Conservation (phyloP, 1,140 invertebrate species). For the Thereuonema tuberculata region DNA sequence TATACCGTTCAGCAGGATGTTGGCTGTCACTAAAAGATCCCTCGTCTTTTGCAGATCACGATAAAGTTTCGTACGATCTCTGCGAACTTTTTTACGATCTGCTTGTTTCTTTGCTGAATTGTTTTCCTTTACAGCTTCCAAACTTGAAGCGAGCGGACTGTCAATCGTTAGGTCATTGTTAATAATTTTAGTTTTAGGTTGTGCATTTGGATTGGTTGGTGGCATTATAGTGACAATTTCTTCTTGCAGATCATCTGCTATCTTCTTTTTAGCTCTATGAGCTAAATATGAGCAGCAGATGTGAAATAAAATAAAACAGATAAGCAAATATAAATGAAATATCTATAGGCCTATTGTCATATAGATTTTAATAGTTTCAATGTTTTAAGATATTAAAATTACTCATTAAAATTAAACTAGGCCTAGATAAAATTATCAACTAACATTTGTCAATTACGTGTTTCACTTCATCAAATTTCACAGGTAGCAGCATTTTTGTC, state of each 20-base stretch:
- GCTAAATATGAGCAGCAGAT: background rate
- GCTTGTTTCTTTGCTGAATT: background rate
- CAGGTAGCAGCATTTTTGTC: too few species aligned
- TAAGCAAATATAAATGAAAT: background rate
- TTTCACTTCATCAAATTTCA: too few species aligned
- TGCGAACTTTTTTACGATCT: background rate
- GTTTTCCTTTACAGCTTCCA: background rate
- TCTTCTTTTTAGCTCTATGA: background rate
- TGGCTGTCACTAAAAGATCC: too few species aligned
- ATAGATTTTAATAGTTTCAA: too few species aligned
- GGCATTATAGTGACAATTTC: background rate
- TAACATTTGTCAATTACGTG: too few species aligned
- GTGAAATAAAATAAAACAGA: too few species aligned
- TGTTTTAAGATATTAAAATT: background rate
- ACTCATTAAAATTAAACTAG: too few species aligned
- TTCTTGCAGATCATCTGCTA: background rate
- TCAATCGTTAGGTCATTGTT: background rate
- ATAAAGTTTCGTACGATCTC: background rate
- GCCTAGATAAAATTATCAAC: too few species aligned
- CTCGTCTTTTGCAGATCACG: too few species aligned
- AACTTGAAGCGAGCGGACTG: too few species aligned
- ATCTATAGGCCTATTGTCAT: background rate
- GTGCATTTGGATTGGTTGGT: background rate
- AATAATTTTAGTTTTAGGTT: background rate
- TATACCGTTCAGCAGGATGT: too few species aligned